Base-by-base conservation (phyloP, 2,888 invertebrate genomes). In the Nomada ferruginata region DNA sequence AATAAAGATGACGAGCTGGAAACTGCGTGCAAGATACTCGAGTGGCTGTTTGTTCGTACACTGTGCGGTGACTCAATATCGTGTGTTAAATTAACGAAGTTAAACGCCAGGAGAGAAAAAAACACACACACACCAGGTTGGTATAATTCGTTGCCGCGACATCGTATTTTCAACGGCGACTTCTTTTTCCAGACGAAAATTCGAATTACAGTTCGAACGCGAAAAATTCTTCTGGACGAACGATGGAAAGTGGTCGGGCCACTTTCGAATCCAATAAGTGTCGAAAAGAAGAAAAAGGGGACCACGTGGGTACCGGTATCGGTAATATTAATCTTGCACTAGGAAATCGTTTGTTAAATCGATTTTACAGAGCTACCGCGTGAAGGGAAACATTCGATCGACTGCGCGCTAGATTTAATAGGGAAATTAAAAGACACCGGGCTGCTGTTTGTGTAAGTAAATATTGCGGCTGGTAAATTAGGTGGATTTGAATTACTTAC, bases 61-160 rank as follows among this genome's bases (percentile, higher is more conserved):
- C 50, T 55, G 52, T 68, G 61, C 53, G 60, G 61, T 82, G 77
- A 70, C 66, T 70, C 52, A 60, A 68, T 64, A 70, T 83, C 66
- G 57, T 73, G 69, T 55, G 73, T 61, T 66, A 74, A 83, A 68
- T 82, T 83, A 77, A 83, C 64, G 82, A 74, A 70, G 57, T 50
- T 59, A 69, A 75, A 36, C 36, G 36, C 61, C 53, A 47, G 36
- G 60, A 36, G 29, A 61, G 70, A 36, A 20, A 36, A 36, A 20
- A 36, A 36, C 7, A 7, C 36, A 36, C 36, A 15, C 52, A 57
- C 57, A 13, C 13, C 7, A 13, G 36, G 20, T 60, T 23, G 20
- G 47, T 71, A 52, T 61, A 70, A 61, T 52, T 36, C 29, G 15
- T 1, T 15, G 15, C 29, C 7, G 18, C 2, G 60, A 60, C 60